A percentile compares a stretch with the other conserved stretches of the same genome.
phyloP scores from a whole-genome alignment of 2,888 invertebrate species.

The Galerucella nymphaeae region DNA sequence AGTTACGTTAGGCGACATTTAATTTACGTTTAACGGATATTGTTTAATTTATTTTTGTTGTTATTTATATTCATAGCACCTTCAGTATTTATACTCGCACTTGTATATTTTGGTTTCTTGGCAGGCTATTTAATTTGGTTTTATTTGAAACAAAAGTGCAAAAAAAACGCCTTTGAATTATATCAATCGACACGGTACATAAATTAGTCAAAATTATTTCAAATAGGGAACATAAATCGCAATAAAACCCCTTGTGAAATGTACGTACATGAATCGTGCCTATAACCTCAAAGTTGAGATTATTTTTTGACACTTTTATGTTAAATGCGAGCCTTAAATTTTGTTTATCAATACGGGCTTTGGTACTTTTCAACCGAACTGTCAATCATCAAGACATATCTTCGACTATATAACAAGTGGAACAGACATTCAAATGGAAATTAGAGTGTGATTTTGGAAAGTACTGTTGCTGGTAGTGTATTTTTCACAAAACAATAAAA shows the following conservation, averaged over 20 bases:
- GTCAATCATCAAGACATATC: no score
- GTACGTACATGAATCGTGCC: background rate
- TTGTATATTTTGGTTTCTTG: background rate
- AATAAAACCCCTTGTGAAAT: background rate
- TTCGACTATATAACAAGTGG: no score
- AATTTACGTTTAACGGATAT: conserved; percentile 11
- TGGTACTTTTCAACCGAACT: no score
- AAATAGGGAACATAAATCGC: background rate
- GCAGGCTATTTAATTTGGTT: background rate
- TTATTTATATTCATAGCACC: background rate
- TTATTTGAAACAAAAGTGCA: background rate
- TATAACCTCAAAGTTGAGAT: no score
- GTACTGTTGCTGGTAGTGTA: no score
- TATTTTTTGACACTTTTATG: no score
- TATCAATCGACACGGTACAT: background rate
- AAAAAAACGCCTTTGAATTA: background rate
- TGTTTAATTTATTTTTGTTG: conserved; percentile 25
- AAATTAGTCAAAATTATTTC: background rate
- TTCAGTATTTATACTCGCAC: background rate
- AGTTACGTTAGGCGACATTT: conserved; percentile 19
- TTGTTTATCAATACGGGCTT: no score
- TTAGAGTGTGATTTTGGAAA: no score
- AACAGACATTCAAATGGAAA: no score
- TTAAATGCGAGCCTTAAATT: no score
- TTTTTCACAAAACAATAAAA: no score